Percentiles rank a stretch among this genome's conserved stretches.
Evolutionary conservation across 2,797 vertebrate genomes (phyloP).

Genomic region (Dromococcyx pavoninus): DNA sequence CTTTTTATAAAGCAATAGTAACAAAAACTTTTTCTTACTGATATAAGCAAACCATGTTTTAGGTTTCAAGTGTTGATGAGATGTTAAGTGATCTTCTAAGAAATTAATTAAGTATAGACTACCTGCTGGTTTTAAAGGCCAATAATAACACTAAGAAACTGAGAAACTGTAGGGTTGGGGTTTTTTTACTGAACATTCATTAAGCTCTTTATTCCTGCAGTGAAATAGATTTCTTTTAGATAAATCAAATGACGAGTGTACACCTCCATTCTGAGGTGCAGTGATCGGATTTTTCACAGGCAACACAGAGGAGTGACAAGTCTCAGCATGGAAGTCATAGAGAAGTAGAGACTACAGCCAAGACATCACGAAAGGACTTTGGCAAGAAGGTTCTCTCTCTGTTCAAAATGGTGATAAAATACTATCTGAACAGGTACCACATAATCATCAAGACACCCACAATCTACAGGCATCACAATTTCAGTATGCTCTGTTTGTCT

Average conservation of each 20-base stretch:
- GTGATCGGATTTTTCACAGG: rapidly evolving
- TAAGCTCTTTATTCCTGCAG: constrained; percentile 18
- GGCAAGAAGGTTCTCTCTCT: background rate
- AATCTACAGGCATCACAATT: background rate
- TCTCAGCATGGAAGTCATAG: background rate
- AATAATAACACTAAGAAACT: constrained; percentile 26
- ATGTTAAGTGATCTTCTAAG: constrained; percentile 36
- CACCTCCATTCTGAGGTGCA: background rate
- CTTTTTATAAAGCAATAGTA: background rate
- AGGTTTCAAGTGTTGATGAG: constrained; percentile 38
- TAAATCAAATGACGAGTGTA: background rate
- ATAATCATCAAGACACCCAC: background rate
- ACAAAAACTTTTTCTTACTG: background rate
- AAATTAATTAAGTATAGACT: constrained; percentile 66
- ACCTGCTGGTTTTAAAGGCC: constrained; percentile 58
- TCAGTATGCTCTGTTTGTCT: background rate
- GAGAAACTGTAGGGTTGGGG: background rate
- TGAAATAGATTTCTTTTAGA: constrained; percentile 19
- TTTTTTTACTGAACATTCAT: constrained; percentile 25
- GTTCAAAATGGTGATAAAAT: background rate
- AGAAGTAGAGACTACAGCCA: background rate
- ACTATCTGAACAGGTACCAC: background rate
- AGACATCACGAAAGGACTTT: background rate
- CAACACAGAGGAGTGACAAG: background rate
- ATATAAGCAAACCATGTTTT: background rate